Base-by-base conservation (phyloP, 2,888 invertebrate genomes). In the Acrocera orbiculus region DNA sequence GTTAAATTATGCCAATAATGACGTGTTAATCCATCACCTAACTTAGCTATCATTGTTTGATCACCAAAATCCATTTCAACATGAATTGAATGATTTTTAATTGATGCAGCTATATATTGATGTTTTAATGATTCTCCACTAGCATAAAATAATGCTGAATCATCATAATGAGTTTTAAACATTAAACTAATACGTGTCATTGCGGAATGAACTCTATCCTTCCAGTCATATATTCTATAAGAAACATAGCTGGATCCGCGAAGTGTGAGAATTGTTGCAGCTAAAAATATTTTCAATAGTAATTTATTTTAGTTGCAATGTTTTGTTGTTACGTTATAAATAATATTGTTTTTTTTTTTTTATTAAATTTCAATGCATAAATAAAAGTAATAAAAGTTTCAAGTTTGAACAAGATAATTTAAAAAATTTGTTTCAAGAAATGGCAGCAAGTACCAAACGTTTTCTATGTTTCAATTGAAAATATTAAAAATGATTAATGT, bases 211-310 rank as follows among this genome's bases (percentile, higher is more conserved):
- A 87, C 83, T 37, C 85, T 70, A 55, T 87, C 85, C 56, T 85
- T 83, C 82, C 85, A 87, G 49, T 87, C 83, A 58, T 90, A 90
- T 30, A 90, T 81, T 37, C 86, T 70, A 59, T 90, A 92, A 1
- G 85, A 86, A 16, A 92, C 78, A 63, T 86, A 90, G 35, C 90
- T 89, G 27, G 89, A 87, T 0, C 90, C 90, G 40, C 85, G 70
- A 16, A 92, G 63, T 2, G 89, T 90, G 41, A 90, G 65, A 39
- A 81, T 71, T 3, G 89, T 87, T 20, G 86, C 79, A 56, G 81
- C 89, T 90, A 61, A 34, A 63, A 62, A n/a, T n/a, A n/a, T n/a
- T n/a, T n/a, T n/a, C n/a, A n/a, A n/a, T n/a, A n/a, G n/a, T n/a
- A n/a, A n/a, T n/a, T n/a, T n/a, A n/a, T n/a, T n/a, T n/a, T n/a